Evolutionary conservation across 2,113 vertebrate species (phyloP).

Genomic region (Crotalus tigris): DNA sequence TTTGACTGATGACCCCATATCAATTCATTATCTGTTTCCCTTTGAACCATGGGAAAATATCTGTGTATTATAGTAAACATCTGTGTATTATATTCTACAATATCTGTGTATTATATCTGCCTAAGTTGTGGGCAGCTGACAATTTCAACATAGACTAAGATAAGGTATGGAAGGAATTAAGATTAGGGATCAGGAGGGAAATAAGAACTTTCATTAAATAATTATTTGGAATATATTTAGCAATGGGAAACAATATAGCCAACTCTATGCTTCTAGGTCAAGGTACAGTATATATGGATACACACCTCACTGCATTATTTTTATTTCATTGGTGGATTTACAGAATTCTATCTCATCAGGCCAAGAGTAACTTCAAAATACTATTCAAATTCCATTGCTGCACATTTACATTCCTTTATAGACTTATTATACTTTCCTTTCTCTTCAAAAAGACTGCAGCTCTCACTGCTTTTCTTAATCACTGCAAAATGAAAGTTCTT

Average conservation of each 20-base stretch:
- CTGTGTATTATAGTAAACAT: not conserved
- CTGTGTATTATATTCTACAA: not conserved
- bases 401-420: not conserved
- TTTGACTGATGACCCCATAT: not conserved
- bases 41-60: not conserved
- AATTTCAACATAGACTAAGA: not conserved
- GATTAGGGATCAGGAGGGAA: not conserved
- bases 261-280: not conserved
- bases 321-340: not conserved
- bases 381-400: not conserved
- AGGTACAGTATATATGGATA: not conserved
- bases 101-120: not conserved
- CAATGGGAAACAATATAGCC: not conserved
- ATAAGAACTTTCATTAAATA: not conserved
- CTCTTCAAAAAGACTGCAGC: not conserved
- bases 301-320: not conserved
- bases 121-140: not conserved
- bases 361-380: not conserved
- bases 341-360: not conserved
- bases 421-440: not conserved
- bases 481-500: not conserved
- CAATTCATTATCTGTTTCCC: not conserved
- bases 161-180: not conserved
- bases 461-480: not conserved
- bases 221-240: not conserved